These are phyloP conservation scores for Drosophila anomalata DNA, from an alignment of 2,888 invertebrate species.

Conservation along the genomic window DNA sequence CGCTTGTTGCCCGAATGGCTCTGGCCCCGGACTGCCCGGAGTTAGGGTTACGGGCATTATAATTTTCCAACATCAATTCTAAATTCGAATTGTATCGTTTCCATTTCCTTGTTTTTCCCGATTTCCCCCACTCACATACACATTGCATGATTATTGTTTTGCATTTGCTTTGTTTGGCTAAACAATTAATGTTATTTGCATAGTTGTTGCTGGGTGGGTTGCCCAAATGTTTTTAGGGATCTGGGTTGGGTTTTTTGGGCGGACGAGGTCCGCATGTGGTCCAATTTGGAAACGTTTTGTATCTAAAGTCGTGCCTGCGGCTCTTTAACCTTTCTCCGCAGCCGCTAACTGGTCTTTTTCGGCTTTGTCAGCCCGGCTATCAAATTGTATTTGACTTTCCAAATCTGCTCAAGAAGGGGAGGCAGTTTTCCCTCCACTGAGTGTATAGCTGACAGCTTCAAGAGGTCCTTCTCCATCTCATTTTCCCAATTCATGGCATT, in stretches of 20 bases:
- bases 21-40: constrained; percentile 52
- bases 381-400: constrained; percentile 74
- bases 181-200: constrained; percentile 79
- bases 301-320: constrained; percentile 37
- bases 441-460: constrained; percentile 62
- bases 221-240: constrained; percentile 9
- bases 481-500: constrained; percentile 60
- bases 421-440: constrained; percentile 21
- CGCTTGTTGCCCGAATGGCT: constrained; percentile 32
- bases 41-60: constrained; percentile 68
- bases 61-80: constrained; percentile 53
- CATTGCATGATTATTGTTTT: constrained; percentile 53
- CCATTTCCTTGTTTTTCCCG: constrained; percentile 47
- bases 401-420: constrained; percentile 50
- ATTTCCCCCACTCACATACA: constrained; percentile 26
- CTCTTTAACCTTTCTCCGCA: constrained; percentile 21
- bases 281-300: constrained; percentile 35
- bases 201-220: constrained; percentile 55
- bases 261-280: constrained; percentile 56
- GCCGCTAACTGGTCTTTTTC: constrained; percentile 37
- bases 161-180: constrained; percentile 66
- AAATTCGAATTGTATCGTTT: constrained; percentile 63
- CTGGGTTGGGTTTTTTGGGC: constrained; percentile 5
- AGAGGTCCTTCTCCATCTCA: constrained; percentile 48
- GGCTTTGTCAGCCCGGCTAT: constrained; percentile 45